Evolutionary conservation across 2,888 invertebrate genomes (phyloP).

Genomic region (Troides helena): DNA sequence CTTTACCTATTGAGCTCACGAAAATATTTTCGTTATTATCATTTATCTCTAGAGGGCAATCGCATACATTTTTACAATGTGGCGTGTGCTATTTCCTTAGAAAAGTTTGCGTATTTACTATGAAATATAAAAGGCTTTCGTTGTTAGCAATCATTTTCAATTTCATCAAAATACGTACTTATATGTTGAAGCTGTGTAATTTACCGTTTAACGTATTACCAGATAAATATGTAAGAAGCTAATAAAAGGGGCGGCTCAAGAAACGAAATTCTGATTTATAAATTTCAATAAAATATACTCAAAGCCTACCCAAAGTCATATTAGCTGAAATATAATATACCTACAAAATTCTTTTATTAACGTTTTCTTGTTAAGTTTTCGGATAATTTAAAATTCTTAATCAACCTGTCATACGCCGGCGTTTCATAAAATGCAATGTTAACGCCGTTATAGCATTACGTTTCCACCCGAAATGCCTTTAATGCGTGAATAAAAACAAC

Average conservation of each 20-base stretch:
- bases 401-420: constrained; percentile 53
- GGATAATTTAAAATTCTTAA: constrained; percentile 62
- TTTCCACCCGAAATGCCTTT: constrained; percentile 55
- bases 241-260: constrained; percentile 8
- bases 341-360: constrained; percentile 33
- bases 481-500: constrained; percentile 61
- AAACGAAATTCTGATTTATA: constrained; percentile 11
- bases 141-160: constrained; percentile 33
- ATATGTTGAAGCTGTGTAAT: neutral
- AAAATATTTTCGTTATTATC: constrained; percentile 78
- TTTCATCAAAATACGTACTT: neutral
- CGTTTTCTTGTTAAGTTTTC: constrained; percentile 39
- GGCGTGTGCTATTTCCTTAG: constrained; percentile 40
- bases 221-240: constrained; percentile 1
- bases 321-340: constrained; percentile 35
- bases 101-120: constrained; percentile 60
- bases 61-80: constrained; percentile 30
- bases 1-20: constrained; percentile 70
- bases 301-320: constrained; percentile 31
- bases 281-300: constrained; percentile 32
- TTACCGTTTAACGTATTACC: neutral
- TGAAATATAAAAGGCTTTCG: constrained; percentile 47
- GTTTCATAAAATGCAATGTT: constrained; percentile 67
- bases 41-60: constrained; percentile 54
- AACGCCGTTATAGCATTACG: constrained; percentile 72